These are phyloP conservation scores for Neopelma chrysocephalum DNA, from an alignment of 2,797 vertebrate genomes.

Conservation along the genomic window DNA sequence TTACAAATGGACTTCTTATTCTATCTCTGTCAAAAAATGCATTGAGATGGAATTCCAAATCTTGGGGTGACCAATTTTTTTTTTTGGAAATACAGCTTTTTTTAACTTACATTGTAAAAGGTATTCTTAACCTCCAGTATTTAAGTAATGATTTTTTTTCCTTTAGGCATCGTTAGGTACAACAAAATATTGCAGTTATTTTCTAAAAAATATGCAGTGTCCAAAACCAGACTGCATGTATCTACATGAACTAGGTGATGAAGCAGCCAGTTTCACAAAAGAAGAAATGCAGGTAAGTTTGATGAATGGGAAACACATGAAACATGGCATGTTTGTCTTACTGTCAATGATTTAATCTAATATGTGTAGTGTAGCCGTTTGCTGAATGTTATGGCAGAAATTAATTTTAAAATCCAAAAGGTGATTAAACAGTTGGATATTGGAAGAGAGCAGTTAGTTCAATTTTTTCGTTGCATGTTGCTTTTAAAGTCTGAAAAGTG, in stretches of 20 bases:
- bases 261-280: constrained; percentile 99
- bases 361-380: not conserved
- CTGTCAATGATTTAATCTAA: not conserved
- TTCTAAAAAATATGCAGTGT: constrained; percentile 99
- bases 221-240: constrained; percentile 99
- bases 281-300: constrained; percentile 95
- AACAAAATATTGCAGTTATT: constrained; percentile 99
- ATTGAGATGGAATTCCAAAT: not conserved
- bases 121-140: not conserved
- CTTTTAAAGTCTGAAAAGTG: not conserved
- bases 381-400: not conserved
- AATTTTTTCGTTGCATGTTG: not conserved
- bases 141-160: not conserved
- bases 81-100: not conserved
- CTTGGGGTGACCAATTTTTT: not conserved
- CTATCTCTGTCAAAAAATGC: not conserved
- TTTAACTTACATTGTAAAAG: not conserved
- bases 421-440: not conserved
- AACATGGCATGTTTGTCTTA: not conserved
- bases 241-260: constrained; percentile 96
- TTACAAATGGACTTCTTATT: not conserved
- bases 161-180: constrained; percentile 96
- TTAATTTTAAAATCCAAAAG: not conserved
- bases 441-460: not conserved
- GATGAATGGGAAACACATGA: not conserved